Evolutionary conservation across 2,888 invertebrate genomes (phyloP).

Genomic region (Nephrotoma flavescens): DNA sequence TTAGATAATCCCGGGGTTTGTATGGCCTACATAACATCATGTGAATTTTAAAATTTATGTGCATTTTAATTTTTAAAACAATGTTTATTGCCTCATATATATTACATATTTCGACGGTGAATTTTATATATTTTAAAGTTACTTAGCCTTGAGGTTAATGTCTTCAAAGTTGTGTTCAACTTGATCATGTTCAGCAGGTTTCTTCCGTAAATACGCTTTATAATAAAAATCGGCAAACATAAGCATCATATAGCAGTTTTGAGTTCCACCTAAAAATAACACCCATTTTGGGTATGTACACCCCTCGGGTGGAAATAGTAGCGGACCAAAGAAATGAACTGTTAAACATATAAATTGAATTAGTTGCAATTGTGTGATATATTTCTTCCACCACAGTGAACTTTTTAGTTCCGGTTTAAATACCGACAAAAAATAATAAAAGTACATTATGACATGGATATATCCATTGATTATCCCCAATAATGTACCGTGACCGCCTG

Average conservation of each 20-base stretch:
- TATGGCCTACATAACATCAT: neutral
- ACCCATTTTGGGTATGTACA: slow-evolving; percentile 45
- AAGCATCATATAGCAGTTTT: slow-evolving; percentile 48
- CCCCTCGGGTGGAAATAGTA: slow-evolving; percentile 24
- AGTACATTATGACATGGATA: slow-evolving; percentile 71
- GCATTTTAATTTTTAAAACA: neutral
- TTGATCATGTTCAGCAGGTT: neutral
- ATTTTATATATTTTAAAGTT: neutral
- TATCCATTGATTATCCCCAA: slow-evolving; percentile 54
- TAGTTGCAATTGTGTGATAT: slow-evolving; percentile 73
- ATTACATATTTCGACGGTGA: neutral
- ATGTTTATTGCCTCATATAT: neutral
- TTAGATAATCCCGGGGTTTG: too few relatives aligned
- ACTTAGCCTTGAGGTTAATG: neutral
- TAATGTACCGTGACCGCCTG: slow-evolving; percentile 49
- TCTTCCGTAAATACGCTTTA: slow-evolving; percentile 35
- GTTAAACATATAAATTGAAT: slow-evolving; percentile 47
- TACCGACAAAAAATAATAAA: slow-evolving; percentile 64
- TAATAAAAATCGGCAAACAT: slow-evolving; percentile 54
- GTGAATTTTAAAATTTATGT: neutral
- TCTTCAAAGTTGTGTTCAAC: neutral
- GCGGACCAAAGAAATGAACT: slow-evolving; percentile 38
- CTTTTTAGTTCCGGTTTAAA: slow-evolving; percentile 51
- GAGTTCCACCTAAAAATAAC: slow-evolving; percentile 41
- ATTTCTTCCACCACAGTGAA: slow-evolving; percentile 70